Percentiles rank a stretch among this genome's conserved stretches.
phyloP scores from a whole-genome alignment of 2,888 invertebrate genomes.

The Minunthozetes semirufus region DNA sequence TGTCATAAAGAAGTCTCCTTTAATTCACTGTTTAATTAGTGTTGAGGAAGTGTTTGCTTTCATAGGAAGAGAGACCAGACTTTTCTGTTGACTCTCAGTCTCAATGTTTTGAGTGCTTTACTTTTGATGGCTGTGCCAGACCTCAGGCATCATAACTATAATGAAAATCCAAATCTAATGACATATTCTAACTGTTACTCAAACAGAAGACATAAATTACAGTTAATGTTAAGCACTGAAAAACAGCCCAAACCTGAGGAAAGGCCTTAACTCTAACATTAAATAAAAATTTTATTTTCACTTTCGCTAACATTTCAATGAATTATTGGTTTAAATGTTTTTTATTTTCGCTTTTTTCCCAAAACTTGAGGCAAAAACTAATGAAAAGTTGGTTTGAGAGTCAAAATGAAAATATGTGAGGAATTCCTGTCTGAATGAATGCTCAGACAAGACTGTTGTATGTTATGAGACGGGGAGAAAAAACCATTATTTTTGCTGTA shows the following conservation, averaged over 20 bases:
- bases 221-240: background rate
- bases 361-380: too few species aligned
- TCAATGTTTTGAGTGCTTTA: background rate
- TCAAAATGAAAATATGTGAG: too few species aligned
- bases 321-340: background rate
- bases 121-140: background rate
- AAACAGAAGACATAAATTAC: background rate
- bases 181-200: slow-evolving; percentile 1
- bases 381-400: too few species aligned
- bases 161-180: background rate
- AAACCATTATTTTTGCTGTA: too few species aligned
- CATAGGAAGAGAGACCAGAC: too few species aligned
- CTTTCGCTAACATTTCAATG: background rate
- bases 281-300: background rate
- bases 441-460: too few species aligned
- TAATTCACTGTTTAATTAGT: too few species aligned
- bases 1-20: too few species aligned
- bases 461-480: too few species aligned
- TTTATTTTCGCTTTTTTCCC: background rate
- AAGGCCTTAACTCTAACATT: background rate
- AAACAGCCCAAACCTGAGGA: background rate
- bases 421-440: too few species aligned
- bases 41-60: too few species aligned
- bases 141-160: background rate
- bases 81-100: too few species aligned